Conservation (phyloP, 2,888 invertebrate species). For the Mesopsocus fuscifrons region DNA sequence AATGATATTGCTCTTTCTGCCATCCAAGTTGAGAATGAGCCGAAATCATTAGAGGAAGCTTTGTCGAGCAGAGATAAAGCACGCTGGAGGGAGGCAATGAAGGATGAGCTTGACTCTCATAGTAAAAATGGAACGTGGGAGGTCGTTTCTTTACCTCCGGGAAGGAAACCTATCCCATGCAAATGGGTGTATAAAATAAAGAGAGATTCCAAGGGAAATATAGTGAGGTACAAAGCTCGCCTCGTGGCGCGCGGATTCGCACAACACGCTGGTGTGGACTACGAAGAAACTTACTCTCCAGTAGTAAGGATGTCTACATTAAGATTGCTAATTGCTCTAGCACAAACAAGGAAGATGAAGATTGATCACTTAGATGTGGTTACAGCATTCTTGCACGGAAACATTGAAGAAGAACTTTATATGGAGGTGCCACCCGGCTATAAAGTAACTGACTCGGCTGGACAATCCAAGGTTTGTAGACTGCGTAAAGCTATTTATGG, state of each 20-base stretch:
- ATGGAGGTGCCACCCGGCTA: constrained; percentile 16
- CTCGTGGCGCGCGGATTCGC: constrained; percentile 18
- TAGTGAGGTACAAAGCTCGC: constrained; percentile 16
- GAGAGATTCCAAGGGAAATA: constrained; percentile 14
- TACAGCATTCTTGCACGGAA: constrained; percentile 19
- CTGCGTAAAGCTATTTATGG: constrained; percentile 17
- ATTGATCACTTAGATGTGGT: constrained; percentile 19
- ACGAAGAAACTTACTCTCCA: constrained; percentile 19
- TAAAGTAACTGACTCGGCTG: too few relatives aligned
- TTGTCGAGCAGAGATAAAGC: constrained; percentile 12
- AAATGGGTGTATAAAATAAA: constrained; percentile 17
- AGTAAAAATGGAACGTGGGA: constrained; percentile 15
- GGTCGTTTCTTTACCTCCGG: constrained; percentile 12
- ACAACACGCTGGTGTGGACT: constrained; percentile 19
- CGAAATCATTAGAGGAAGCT: constrained; percentile 13
- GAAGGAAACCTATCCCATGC: constrained; percentile 13
- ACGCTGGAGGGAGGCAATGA: constrained; percentile 15
- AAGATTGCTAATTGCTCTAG: constrained; percentile 17
- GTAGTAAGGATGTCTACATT: constrained; percentile 17
- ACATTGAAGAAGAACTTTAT: constrained; percentile 18
- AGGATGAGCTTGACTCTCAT: constrained; percentile 14
- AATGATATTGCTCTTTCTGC: too few relatives aligned
- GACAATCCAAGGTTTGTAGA: constrained; percentile 10
- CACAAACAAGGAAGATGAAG: constrained; percentile 16
- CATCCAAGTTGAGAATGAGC: constrained; percentile 7